Percentiles rank a stretch among this genome's conserved stretches.
These are phyloP conservation scores for Notoglanidium macrostoma DNA, from an alignment of 2,797 vertebrate genomes.

Conservation along the genomic window DNA sequence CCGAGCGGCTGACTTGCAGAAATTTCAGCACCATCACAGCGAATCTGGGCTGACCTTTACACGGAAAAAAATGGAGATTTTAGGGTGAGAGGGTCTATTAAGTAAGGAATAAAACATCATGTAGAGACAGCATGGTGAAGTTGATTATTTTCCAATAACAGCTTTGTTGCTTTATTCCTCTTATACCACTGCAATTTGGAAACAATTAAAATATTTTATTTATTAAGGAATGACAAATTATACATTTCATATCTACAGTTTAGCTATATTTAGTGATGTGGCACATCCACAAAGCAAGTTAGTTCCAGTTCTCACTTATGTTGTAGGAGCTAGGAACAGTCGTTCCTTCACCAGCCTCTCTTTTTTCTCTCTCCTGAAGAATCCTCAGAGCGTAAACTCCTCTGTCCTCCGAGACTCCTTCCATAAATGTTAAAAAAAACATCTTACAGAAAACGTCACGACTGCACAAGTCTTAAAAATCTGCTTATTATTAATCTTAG, in stretches of 20 bases:
- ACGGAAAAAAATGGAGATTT: constrained; percentile 8
- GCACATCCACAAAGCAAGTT: not conserved
- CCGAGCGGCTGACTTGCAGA: not conserved
- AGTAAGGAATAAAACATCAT: not conserved
- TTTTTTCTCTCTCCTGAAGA: not conserved
- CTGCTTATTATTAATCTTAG: too few species aligned
- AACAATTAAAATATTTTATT: not conserved
- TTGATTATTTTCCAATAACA: not conserved
- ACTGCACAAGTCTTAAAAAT: not conserved
- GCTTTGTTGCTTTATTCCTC: not conserved
- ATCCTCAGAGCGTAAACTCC: not conserved
- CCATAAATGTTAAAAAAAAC: not conserved
- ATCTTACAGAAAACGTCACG: not conserved
- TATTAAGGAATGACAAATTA: not conserved
- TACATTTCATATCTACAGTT: not conserved
- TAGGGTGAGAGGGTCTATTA: not conserved
- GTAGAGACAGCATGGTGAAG: not conserved
- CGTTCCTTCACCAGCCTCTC: not conserved
- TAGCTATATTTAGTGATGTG: not conserved
- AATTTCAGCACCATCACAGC: not conserved
- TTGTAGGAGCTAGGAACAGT: not conserved
- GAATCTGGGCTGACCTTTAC: not conserved
- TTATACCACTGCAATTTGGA: not conserved
- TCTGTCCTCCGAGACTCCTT: not conserved
- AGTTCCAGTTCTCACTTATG: not conserved